phyloP scores from a whole-genome alignment of 2,797 vertebrate genomes.

The Phalloptychus januarius region DNA sequence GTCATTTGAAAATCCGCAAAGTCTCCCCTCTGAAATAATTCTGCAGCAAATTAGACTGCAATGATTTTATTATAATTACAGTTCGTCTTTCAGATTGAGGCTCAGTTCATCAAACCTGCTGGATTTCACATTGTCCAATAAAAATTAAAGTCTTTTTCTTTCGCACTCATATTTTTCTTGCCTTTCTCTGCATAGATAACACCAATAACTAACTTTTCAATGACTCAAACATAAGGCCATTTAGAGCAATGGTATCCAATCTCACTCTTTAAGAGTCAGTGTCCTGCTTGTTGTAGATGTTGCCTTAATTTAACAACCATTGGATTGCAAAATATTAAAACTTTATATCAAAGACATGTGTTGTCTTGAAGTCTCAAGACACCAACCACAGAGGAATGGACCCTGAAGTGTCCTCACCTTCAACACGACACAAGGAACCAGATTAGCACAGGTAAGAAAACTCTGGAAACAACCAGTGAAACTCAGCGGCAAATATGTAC shows the following conservation, averaged over 20 bases:
- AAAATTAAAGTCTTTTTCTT: conserved; percentile 34
- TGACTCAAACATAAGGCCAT: conserved; percentile 23
- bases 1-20: conserved; percentile 37
- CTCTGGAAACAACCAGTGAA: background rate
- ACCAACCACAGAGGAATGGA: too few relatives aligned
- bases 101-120: conserved; percentile 45
- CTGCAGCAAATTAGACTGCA: conserved; percentile 40
- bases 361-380: too few relatives aligned
- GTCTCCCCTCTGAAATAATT: conserved; percentile 55
- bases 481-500: background rate
- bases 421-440: too few relatives aligned
- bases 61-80: conserved; percentile 61
- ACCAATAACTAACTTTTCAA: background rate
- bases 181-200: background rate
- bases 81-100: conserved; percentile 57
- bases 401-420: too few relatives aligned
- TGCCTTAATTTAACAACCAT: background rate
- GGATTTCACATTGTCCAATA: conserved; percentile 53
- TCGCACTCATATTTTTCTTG: conserved; percentile 23
- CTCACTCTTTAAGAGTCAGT: background rate
- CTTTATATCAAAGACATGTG: background rate
- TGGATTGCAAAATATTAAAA: background rate
- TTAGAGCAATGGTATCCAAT: background rate
- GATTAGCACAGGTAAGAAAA: background rate
- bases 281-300: background rate